phyloP scores from a whole-genome alignment of 2,797 vertebrate species.

The Hippoglossus hippoglossus region DNA sequence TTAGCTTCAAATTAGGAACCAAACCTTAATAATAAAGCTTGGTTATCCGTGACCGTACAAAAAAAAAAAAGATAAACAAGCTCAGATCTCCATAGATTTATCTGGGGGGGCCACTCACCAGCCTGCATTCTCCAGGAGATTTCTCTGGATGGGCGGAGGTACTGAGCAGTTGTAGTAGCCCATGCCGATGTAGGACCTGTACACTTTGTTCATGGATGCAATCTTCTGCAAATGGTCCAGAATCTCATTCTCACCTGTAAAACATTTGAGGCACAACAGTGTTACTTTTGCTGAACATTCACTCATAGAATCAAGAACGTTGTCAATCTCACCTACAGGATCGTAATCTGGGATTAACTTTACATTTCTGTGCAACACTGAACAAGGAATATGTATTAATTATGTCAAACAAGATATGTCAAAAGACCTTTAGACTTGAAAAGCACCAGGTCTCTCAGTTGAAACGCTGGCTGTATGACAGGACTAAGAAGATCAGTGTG shows the following conservation, averaged over 20 bases:
- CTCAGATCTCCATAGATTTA: too few species aligned
- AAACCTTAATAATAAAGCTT: conserved; percentile 21
- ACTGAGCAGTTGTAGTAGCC: conserved; percentile 98
- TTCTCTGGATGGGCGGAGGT: conserved; percentile 92
- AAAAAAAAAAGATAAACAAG: background rate
- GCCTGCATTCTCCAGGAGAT: conserved; percentile 96
- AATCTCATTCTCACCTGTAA: conserved; percentile 96
- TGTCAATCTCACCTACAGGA: background rate
- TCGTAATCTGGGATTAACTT: background rate
- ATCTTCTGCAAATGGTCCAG: conserved; percentile 90
- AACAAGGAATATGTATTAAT: too few species aligned
- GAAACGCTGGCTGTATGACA: conserved; percentile 15
- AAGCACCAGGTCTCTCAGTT: conserved; percentile 14
- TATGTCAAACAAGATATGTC: background rate
- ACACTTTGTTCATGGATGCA: conserved; percentile 93
- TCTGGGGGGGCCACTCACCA: conserved; percentile 83
- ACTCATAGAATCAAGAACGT: background rate
- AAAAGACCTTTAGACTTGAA: background rate
- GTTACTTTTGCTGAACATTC: background rate
- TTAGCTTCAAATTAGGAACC: conserved; percentile 33
- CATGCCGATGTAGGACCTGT: conserved; percentile 98
- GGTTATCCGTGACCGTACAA: background rate
- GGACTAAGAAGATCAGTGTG: background rate
- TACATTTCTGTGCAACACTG: too few species aligned
- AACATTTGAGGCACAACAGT: background rate